phyloP scores from a whole-genome alignment of 2,888 invertebrate genomes.

The Drosophila paranaensis region DNA sequence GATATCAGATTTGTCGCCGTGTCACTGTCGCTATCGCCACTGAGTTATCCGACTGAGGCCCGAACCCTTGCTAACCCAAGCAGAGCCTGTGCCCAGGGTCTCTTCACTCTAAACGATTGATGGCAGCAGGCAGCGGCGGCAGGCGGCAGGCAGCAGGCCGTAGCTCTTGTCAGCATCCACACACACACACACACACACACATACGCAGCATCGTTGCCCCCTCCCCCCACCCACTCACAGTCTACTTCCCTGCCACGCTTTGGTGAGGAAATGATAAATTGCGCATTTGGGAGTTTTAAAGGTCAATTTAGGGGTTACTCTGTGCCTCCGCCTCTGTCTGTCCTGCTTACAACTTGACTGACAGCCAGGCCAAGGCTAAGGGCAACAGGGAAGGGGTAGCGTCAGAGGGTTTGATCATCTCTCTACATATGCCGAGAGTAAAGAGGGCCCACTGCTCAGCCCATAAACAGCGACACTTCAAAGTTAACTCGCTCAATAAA shows the following conservation, averaged over 20 bases:
- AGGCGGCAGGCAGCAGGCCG: slow-evolving; percentile 4
- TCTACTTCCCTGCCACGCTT: slow-evolving; percentile 9
- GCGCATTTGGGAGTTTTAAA: slow-evolving; percentile 84
- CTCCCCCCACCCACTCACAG: no score
- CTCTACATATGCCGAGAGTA: neutral
- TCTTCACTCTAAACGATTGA: slow-evolving; percentile 72
- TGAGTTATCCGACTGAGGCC: neutral
- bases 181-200: slow-evolving; percentile 13
- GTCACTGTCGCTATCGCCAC: slow-evolving; percentile 47
- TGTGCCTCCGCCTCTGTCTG: slow-evolving; percentile 22
- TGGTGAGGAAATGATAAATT: slow-evolving; percentile 83
- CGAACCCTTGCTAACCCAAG: neutral
- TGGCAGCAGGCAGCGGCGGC: slow-evolving; percentile 55
- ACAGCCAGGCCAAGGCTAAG: slow-evolving; percentile 31
- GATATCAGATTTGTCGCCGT: slow-evolving; percentile 72
- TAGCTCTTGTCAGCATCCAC: slow-evolving; percentile 44
- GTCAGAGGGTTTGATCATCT: slow-evolving; percentile 8
- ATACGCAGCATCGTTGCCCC: slow-evolving; percentile 15
- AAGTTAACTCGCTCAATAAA: slow-evolving; percentile 76
- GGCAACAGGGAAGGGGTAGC: neutral
- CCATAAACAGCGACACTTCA: slow-evolving; percentile 73
- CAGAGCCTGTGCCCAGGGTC: slow-evolving; percentile 39
- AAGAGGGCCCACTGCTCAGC: slow-evolving; percentile 18
- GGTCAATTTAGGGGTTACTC: slow-evolving; percentile 84
- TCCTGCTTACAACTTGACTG: slow-evolving; percentile 59